Percentiles rank a stretch among this genome's conserved stretches.
Conservation (phyloP, 2,113 vertebrate species). For the Myiopsitta monachus region DNA sequence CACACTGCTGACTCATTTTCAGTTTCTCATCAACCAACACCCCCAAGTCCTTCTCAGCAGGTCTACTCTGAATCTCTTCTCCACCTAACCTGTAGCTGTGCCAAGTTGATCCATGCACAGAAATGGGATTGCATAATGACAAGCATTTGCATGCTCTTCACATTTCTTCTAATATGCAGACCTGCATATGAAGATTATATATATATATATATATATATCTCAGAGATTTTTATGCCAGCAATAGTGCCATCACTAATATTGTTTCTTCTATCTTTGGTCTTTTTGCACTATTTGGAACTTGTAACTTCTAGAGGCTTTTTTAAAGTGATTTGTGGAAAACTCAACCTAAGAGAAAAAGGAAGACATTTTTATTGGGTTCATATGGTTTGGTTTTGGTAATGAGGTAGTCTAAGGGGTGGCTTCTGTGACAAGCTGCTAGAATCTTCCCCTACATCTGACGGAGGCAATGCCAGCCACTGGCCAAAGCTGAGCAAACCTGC, state of each 20-base stretch:
- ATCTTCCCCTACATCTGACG: neutral
- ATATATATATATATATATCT: neutral
- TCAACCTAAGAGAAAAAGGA: neutral
- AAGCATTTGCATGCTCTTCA: neutral
- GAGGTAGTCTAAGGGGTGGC: too few relatives aligned
- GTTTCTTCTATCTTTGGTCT: neutral
- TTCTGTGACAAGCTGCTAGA: neutral
- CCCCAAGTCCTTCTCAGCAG: too few relatives aligned
- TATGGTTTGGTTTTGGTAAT: neutral
- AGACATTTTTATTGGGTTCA: neutral
- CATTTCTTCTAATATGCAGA: neutral
- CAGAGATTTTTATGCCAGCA: neutral
- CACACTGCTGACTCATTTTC: too few relatives aligned
- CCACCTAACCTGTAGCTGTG: too few relatives aligned
- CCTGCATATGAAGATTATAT: neutral
- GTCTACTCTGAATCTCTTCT: too few relatives aligned
- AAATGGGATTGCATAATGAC: neutral
- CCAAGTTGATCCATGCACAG: neutral
- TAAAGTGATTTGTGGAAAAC: neutral
- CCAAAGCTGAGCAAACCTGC: neutral
- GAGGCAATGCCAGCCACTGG: accelerated
- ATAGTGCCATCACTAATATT: neutral
- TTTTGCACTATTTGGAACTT: neutral
- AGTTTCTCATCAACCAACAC: too few relatives aligned
- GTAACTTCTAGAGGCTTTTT: neutral